Evolutionary conservation across 1,140 invertebrate species (phyloP).

Genomic region (Eupristina koningsbergeri): DNA sequence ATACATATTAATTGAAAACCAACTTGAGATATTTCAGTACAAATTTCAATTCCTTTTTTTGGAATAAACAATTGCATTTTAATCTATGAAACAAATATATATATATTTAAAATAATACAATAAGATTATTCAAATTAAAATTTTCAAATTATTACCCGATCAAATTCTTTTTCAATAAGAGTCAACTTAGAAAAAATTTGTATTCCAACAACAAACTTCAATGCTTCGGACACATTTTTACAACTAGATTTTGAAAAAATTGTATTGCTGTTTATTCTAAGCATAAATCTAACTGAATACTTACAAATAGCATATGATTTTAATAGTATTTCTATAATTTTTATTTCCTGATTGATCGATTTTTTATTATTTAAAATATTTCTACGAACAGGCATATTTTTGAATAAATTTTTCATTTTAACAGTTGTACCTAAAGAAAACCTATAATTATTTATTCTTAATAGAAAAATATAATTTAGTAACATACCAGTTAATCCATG

Average conservation of each 20-base stretch:
- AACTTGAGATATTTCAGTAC: slow-evolving; percentile 61
- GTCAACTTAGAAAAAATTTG: slow-evolving; percentile 70
- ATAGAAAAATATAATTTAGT: slow-evolving; percentile 13
- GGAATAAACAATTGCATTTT: slow-evolving; percentile 73
- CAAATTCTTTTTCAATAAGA: slow-evolving; percentile 59
- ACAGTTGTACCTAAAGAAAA: slow-evolving; percentile 76
- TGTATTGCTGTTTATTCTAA: slow-evolving; percentile 74
- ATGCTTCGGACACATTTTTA: slow-evolving; percentile 67
- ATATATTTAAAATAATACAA: not conserved
- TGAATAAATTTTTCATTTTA: slow-evolving; percentile 75
- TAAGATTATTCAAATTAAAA: not conserved
- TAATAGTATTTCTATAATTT: slow-evolving; percentile 76
- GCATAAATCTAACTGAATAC: slow-evolving; percentile 71
- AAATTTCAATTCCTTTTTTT: slow-evolving; percentile 65
- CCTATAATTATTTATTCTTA: not conserved
- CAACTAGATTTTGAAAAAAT: slow-evolving; percentile 75
- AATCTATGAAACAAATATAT: slow-evolving; percentile 60
- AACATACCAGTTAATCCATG: slow-evolving; percentile 72
- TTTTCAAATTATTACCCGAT: slow-evolving; percentile 52
- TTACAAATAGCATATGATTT: slow-evolving; percentile 75
- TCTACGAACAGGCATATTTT: slow-evolving; percentile 77
- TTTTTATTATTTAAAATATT: slow-evolving; percentile 75
- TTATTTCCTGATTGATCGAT: slow-evolving; percentile 75
- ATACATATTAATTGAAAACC: slow-evolving; percentile 71
- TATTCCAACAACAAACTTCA: slow-evolving; percentile 71